Conservation (phyloP, 2,888 invertebrate genomes). For the Apamea anceps region DNA sequence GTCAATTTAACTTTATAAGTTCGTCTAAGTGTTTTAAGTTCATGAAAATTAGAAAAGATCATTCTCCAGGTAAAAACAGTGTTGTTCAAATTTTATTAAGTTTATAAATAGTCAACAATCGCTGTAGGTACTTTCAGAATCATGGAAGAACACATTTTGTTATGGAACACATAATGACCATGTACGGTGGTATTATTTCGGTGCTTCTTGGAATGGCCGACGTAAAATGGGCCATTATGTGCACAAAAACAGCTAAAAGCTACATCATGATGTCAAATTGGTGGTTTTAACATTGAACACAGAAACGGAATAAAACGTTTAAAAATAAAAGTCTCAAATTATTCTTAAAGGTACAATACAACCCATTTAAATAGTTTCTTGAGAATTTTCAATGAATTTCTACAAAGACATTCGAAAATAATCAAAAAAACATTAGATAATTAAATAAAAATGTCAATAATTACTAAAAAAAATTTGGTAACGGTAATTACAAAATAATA, state of each 20-base stretch:
- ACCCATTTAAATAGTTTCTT: slow-evolving; percentile 60
- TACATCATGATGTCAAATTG: slow-evolving; percentile 43
- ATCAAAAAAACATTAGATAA: slow-evolving; percentile 48
- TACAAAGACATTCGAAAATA: slow-evolving; percentile 47
- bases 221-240: slow-evolving; percentile 6
- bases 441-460: slow-evolving; percentile 56
- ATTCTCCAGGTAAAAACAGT: slow-evolving; percentile 49
- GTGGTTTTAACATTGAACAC: slow-evolving; percentile 70
- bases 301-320: slow-evolving; percentile 66
- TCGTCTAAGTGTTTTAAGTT: slow-evolving; percentile 26
- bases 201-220: neutral
- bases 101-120: slow-evolving; percentile 76
- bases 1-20: slow-evolving; percentile 23
- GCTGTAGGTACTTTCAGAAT: slow-evolving; percentile 61
- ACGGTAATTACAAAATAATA: slow-evolving; percentile 68
- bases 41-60: slow-evolving; percentile 57
- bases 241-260: slow-evolving; percentile 17
- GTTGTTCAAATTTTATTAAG: slow-evolving; percentile 57
- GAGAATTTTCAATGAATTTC: slow-evolving; percentile 55
- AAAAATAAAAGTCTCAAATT: slow-evolving; percentile 38
- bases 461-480: slow-evolving; percentile 68
- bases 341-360: slow-evolving; percentile 48
- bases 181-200: neutral
- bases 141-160: slow-evolving; percentile 66
- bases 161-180: slow-evolving; percentile 28